Percentiles rank a stretch among this genome's conserved stretches.
Evolutionary conservation across 2,888 invertebrate genomes (phyloP).

Genomic region (Strigamia transsilvanica): DNA sequence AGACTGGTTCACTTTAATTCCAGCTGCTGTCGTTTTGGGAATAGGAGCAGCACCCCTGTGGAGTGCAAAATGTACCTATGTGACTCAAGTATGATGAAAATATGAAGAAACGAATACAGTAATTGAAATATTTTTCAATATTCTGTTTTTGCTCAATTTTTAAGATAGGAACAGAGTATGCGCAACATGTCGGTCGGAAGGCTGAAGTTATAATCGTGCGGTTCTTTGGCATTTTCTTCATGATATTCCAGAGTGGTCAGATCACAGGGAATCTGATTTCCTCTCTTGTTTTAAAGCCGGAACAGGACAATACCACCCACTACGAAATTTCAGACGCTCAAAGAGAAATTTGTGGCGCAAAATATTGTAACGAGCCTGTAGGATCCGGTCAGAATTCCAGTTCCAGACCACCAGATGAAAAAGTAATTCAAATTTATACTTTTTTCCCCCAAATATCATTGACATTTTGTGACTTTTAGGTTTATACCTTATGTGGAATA

Average conservation of each 20-base stretch:
- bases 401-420: neutral
- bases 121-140: slow-evolving; percentile 8
- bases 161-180: slow-evolving; percentile 50
- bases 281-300: slow-evolving; percentile 67
- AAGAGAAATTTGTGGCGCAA: slow-evolving; percentile 55
- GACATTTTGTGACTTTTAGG: slow-evolving; percentile 66
- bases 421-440: slow-evolving; percentile 25
- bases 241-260: slow-evolving; percentile 96
- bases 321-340: slow-evolving; percentile 31
- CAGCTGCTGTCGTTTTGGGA: slow-evolving; percentile 92
- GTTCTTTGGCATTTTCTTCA: slow-evolving; percentile 98
- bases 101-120: neutral
- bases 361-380: slow-evolving; percentile 56
- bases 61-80: slow-evolving; percentile 97
- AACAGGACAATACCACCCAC: slow-evolving; percentile 26
- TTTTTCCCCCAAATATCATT: neutral
- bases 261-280: slow-evolving; percentile 96
- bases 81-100: slow-evolving; percentile 70
- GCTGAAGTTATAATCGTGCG: slow-evolving; percentile 92
- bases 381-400: neutral
- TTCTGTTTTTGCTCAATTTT: neutral
- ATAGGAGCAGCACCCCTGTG: slow-evolving; percentile 97
- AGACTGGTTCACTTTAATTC: slow-evolving; percentile 82
- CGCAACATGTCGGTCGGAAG: slow-evolving; percentile 59
- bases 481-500: slow-evolving; percentile 87